Evolutionary conservation across 2,113 vertebrate genomes (phyloP).

Genomic region (Lathamus discolor): DNA sequence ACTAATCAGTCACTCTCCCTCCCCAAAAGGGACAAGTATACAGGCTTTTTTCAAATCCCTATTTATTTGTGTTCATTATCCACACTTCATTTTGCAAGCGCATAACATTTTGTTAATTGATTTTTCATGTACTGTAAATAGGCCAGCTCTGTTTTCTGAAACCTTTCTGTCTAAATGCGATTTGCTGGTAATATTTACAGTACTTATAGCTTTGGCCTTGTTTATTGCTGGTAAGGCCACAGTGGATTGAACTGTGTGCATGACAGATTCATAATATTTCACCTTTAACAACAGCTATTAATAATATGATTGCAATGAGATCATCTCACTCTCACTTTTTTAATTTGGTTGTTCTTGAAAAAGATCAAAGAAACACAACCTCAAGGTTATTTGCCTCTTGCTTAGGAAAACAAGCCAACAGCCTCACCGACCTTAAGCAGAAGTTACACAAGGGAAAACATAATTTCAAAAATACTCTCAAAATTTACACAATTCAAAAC

Average conservation of each 20-base stretch:
- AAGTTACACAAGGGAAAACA: neutral
- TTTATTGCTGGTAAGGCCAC: neutral
- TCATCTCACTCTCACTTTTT: neutral
- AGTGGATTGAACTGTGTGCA: neutral
- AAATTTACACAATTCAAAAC: neutral
- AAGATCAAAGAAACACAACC: neutral
- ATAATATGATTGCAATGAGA: neutral
- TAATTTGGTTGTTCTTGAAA: neutral
- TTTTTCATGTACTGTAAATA: slow-evolving; percentile 28
- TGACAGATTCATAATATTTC: neutral
- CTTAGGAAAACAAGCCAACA: neutral
- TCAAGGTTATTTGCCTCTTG: neutral
- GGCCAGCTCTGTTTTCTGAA: neutral
- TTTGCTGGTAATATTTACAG: slow-evolving; percentile 1
- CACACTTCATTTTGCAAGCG: slow-evolving; percentile 20
- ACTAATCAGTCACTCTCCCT: neutral
- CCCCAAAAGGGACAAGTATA: neutral
- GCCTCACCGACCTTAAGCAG: neutral
- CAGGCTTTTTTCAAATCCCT: neutral
- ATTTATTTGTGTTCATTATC: slow-evolving; percentile 42
- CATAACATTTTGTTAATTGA: slow-evolving; percentile 34
- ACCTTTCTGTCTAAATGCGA: neutral
- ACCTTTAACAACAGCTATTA: neutral
- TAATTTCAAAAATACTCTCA: neutral
- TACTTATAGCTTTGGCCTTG: neutral